These are phyloP conservation scores for Heliconius cydno DNA, from an alignment of 2,888 invertebrate species.

Conservation along the genomic window DNA sequence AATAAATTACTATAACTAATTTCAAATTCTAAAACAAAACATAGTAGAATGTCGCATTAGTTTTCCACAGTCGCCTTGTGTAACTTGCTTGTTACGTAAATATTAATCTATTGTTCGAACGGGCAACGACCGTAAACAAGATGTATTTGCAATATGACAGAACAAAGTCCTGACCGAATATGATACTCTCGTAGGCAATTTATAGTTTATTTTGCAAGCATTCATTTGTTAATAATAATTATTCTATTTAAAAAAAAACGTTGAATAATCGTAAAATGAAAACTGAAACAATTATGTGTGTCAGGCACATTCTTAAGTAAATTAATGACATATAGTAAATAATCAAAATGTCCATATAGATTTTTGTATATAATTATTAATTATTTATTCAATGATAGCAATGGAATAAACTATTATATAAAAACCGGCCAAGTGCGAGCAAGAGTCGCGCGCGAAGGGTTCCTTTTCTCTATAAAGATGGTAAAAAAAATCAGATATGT, in stretches of 20 bases:
- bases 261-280: background rate
- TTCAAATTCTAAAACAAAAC: background rate
- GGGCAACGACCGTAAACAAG: conserved; percentile 34
- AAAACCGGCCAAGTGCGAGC: too few species aligned
- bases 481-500: too few species aligned
- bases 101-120: conserved; percentile 27
- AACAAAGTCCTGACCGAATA: conserved; percentile 26
- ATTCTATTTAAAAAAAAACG: background rate
- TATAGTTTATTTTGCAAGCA: conserved; percentile 18
- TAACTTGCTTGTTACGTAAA: conserved; percentile 30
- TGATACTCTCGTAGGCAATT: conserved; percentile 31
- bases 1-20: too few species aligned
- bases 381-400: too few species aligned
- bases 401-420: too few species aligned
- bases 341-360: too few species aligned
- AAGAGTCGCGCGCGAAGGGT: too few species aligned
- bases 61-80: conserved; percentile 11
- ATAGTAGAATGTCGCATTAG: conserved; percentile 25
- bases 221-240: background rate
- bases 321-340: background rate
- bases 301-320: conserved; percentile 3
- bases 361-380: too few species aligned
- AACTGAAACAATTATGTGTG: background rate
- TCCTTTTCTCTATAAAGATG: too few species aligned
- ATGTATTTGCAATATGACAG: conserved; percentile 21